Evolutionary conservation across 2,113 vertebrate species (phyloP), one percentile per base, ranked within the genome.

Genomic region (Prinia subflava): DNA sequence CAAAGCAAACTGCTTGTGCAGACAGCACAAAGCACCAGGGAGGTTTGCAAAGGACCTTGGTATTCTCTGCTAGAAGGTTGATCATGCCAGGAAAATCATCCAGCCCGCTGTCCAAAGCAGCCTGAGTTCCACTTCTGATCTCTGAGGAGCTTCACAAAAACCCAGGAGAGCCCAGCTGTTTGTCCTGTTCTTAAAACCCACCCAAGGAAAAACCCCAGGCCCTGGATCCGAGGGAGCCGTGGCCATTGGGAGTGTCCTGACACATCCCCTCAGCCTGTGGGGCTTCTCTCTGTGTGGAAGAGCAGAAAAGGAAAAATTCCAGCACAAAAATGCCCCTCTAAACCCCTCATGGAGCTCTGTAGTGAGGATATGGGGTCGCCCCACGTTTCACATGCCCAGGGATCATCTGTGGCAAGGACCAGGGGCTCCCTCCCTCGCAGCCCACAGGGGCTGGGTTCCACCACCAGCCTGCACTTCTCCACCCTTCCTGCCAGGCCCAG

Each of bases 1-100:
- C 65, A 82, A 84, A 89, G 62, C 31, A 31, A 91, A 60, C 35
- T 74, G 88, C 85, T 78, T 55, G 37, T 80, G 55, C 91, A 77
- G 64, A 4, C 42, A 70, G 82, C 70, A 92, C 41, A 67, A 88
- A 73, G 59, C 42, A 42, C 16, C 20, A 6, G 44, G 1, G 13
- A 10, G 37, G 39, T 25, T 63, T 81, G 79, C 79, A 27, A 46
- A 85, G 52, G 13, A 30, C 2, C 0, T 10, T 22, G 44, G 11
- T 42, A 18, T 6, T 63, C 25, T 85, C 63, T 64, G 46, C 46
- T 50, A 16, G 56, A 35, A 76, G 82, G 65, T n/a, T 59, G 69
- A 17, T 94, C 50, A 10, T 27, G 33, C 13, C 14, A 78, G 46
- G 35, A 67, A 27, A 64, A 25, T 6, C 13, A 13, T 55, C 69